Percentiles rank a stretch among this genome's conserved stretches.
phyloP scores from a whole-genome alignment of 1,140 invertebrate species.

The Nasonia vitripennis region DNA sequence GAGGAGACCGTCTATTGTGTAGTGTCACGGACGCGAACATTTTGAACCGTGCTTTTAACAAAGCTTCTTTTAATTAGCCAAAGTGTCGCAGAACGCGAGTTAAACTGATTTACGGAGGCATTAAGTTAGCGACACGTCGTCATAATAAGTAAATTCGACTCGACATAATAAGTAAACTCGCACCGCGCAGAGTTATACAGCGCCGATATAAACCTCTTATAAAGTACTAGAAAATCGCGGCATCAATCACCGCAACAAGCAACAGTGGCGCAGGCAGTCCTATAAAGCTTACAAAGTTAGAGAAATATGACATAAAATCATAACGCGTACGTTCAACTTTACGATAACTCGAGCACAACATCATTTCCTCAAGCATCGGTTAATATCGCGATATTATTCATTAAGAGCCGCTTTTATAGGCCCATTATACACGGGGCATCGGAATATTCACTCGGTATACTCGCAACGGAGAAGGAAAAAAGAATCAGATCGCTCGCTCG shows the following conservation, averaged over 20 bases:
- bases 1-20: neutral
- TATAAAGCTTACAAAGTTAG: conserved; percentile 43
- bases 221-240: conserved; percentile 21
- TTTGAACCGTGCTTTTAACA: too few species aligned
- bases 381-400: conserved; percentile 51
- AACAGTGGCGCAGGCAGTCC: neutral
- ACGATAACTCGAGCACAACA: conserved; percentile 51
- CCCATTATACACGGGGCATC: conserved; percentile 32
- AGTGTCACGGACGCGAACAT: too few species aligned
- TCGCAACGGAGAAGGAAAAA: neutral
- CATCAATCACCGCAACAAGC: conserved; percentile 38
- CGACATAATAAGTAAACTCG: neutral
- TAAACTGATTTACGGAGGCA: neutral
- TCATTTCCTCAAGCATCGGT: conserved; percentile 50
- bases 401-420: conserved; percentile 45
- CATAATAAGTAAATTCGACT: neutral
- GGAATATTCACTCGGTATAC: too few species aligned
- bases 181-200: neutral
- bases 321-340: conserved; percentile 46
- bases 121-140: neutral
- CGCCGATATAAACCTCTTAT: conserved; percentile 25
- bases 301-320: conserved; percentile 49
- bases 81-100: neutral
- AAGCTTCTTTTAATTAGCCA: neutral
- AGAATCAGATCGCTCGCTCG: neutral